Evolutionary conservation across 2,888 invertebrate species (phyloP), one percentile per base, ranked within the genome.

Genomic region (Lasioglossum calceatum): DNA sequence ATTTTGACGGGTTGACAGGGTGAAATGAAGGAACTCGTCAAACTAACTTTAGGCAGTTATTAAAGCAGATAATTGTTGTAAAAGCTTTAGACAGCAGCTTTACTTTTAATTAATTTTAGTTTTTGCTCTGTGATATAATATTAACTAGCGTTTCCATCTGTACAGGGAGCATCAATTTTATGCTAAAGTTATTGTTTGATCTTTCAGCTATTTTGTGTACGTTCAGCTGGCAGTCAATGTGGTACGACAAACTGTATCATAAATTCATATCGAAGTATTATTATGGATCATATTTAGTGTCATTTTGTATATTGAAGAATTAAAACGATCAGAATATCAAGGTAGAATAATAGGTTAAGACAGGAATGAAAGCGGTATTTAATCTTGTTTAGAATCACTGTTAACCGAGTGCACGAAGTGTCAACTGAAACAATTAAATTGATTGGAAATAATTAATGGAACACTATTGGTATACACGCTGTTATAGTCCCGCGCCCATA

Each of bases 381-480:
- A 16, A 32, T n/a, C 32, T 64, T 23, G 67, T 36, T 70, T 39
- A 1, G 32, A 23, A 23, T 36, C 10, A 23, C 10, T 10, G 23
- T 39, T 70, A 23, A 23, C 36, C 19, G 3, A 67, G 19, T 67
- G 67, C 67, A 7, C 64, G 1, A 2, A 64, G 32, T 7, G 32
- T 19, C 32, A 32, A 32, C 32, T 2, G 32, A 64, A 32, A 64
- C 32, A 64, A 64, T 64, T 7, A 64, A 70, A 70, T 70, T 70
- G 67, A 70, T 70, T 36, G 67, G 67, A 70, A 70, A 70, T 70
- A 70, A 70, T 70, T 70, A 70, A 36, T 36, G 67, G 8, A 36
- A 23, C 36, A 70, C 23, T 23, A 36, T 39, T 70, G 39, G 67
- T 70, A 10, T 12, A 70, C 36, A 70, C 10, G 36, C 10, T 23